phyloP scores from a whole-genome alignment of 1,140 invertebrate species.

The Coelopa frigida region DNA sequence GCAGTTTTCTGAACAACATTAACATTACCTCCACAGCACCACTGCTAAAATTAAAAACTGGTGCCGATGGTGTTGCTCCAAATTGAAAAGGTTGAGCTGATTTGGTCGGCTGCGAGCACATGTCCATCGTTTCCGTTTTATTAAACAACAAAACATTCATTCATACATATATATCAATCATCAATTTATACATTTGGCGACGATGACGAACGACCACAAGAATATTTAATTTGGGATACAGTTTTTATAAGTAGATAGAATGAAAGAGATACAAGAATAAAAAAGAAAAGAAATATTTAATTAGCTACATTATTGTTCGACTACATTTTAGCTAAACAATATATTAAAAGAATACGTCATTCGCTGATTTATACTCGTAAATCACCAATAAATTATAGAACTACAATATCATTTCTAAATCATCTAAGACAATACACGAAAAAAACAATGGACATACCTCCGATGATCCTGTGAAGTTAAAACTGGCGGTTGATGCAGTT shows the following conservation, averaged over 20 bases:
- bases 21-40: conserved; percentile 15
- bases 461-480: conserved; percentile 14
- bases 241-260: neutral
- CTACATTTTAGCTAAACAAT: too few species aligned
- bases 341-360: neutral
- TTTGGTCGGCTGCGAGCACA: conserved; percentile 3
- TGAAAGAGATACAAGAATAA: neutral
- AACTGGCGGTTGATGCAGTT: conserved; percentile 8
- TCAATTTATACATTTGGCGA: too few species aligned
- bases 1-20: neutral
- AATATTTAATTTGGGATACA: too few species aligned
- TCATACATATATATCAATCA: too few species aligned
- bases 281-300: neutral
- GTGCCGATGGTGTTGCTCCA: conserved; percentile 15
- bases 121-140: neutral
- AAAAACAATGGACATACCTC: conserved; percentile 10
- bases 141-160: conserved; percentile 6
- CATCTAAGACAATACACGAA: neutral
- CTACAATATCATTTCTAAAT: neutral
- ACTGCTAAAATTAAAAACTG: conserved; percentile 16
- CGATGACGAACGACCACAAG: too few species aligned
- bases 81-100: conserved; percentile 16
- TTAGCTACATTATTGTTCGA: conserved; percentile 6
- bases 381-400: neutral
- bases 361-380: neutral